Percentiles rank a stretch among this genome's conserved stretches.
These are phyloP conservation scores for Dolichallabes microphthalmus DNA, from an alignment of 2,113 vertebrate genomes.

Conservation along the genomic window DNA sequence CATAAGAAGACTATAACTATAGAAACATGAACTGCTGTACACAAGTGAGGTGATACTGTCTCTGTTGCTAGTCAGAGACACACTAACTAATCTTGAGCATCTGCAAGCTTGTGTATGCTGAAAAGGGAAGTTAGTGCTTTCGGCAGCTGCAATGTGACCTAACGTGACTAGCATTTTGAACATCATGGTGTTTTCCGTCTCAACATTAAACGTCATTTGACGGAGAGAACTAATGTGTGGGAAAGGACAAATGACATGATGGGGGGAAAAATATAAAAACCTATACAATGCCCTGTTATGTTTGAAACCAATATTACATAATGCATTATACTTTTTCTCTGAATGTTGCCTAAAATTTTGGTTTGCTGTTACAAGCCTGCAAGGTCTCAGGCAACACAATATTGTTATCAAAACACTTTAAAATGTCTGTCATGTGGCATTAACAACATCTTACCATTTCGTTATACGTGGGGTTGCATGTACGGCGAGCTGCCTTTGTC, in stretches of 20 bases:
- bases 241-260: background rate
- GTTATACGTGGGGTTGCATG: slow-evolving; percentile 97
- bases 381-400: background rate
- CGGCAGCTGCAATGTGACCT: background rate
- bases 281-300: background rate
- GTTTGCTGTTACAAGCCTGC: background rate
- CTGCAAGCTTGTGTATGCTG: background rate
- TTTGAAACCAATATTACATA: background rate
- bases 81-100: background rate
- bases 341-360: background rate
- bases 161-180: background rate
- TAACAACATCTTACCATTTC: slow-evolving; percentile 80
- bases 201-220: background rate
- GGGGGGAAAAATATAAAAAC: background rate
- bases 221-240: background rate
- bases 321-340: background rate
- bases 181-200: background rate
- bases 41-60: background rate
- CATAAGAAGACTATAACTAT: background rate
- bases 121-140: background rate
- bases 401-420: background rate
- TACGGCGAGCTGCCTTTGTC: slow-evolving; percentile 93
- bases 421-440: background rate
- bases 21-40: background rate
- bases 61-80: background rate